Conservation (phyloP, 2,113 vertebrate species). For the Pavo muticus region DNA sequence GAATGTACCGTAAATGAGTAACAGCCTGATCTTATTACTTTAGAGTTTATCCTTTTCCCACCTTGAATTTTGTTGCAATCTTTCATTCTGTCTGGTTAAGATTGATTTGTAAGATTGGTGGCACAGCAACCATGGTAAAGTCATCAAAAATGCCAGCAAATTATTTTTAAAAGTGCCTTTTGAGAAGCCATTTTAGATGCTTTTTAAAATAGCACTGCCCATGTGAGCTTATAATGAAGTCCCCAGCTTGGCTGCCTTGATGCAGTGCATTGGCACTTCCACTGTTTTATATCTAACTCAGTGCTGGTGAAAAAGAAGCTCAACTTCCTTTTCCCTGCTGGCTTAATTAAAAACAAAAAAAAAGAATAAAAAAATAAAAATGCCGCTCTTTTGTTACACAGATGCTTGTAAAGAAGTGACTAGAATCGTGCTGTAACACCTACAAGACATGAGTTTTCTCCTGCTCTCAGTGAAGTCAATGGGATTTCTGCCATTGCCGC, state of each 20-base stretch:
- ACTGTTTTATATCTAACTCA: neutral
- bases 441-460: neutral
- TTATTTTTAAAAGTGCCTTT: neutral
- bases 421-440: neutral
- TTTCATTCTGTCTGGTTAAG: neutral
- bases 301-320: neutral
- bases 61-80: slow-evolving; percentile 3
- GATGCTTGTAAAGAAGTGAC: neutral
- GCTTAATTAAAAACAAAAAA: neutral
- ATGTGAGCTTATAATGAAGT: fast-evolving
- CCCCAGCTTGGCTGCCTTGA: neutral
- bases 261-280: neutral
- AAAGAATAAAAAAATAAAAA: neutral
- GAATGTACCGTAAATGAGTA: neutral
- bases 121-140: neutral
- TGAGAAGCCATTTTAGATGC: neutral
- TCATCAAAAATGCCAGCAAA: neutral
- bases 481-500: slow-evolving; percentile 57
- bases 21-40: slow-evolving; percentile 24
- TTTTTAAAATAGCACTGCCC: neutral
- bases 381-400: neutral
- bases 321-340: neutral
- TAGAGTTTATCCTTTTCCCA: slow-evolving; percentile 40
- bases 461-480: neutral
- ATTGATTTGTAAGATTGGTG: neutral